These are phyloP conservation scores for Hiodon alosoides DNA, from an alignment of 2,113 vertebrate species.

Conservation along the genomic window DNA sequence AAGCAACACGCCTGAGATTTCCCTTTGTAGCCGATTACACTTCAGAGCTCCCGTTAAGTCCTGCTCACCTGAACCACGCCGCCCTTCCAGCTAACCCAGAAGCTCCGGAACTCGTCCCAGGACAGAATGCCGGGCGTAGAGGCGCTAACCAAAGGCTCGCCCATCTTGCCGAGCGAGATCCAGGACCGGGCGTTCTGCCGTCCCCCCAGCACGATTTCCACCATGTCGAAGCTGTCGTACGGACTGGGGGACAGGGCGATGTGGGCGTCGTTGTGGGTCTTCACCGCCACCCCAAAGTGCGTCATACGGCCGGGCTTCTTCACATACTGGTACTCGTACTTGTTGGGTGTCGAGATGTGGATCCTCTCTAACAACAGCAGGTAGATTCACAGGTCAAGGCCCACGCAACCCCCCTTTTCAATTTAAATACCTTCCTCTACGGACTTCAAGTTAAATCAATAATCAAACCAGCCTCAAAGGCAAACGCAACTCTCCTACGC, in stretches of 20 bases:
- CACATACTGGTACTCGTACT: constrained; percentile 89
- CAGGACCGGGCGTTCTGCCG: constrained; percentile 81
- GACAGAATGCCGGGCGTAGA: constrained; percentile 75
- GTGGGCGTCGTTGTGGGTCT: constrained; percentile 84
- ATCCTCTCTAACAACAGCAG: constrained; percentile 74
- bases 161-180: constrained; percentile 84
- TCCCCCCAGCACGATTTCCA: constrained; percentile 81
- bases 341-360: constrained; percentile 90
- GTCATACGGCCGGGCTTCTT: constrained; percentile 77
- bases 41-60: no score
- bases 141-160: constrained; percentile 67
- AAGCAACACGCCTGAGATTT: no score
- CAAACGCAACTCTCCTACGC: no score
- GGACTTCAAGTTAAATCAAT: no score
- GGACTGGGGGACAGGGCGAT: constrained; percentile 77
- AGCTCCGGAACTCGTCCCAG: constrained; percentile 88
- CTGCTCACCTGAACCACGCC: constrained; percentile 70
- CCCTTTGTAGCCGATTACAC: no score
- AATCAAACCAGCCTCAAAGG: no score
- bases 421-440: no score
- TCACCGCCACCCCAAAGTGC: constrained; percentile 75
- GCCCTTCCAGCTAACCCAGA: constrained; percentile 86
- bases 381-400: neutral
- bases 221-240: constrained; percentile 79
- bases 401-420: no score